Base-by-base conservation (phyloP, 2,888 invertebrate genomes). In the Stenichneumon culpator region DNA sequence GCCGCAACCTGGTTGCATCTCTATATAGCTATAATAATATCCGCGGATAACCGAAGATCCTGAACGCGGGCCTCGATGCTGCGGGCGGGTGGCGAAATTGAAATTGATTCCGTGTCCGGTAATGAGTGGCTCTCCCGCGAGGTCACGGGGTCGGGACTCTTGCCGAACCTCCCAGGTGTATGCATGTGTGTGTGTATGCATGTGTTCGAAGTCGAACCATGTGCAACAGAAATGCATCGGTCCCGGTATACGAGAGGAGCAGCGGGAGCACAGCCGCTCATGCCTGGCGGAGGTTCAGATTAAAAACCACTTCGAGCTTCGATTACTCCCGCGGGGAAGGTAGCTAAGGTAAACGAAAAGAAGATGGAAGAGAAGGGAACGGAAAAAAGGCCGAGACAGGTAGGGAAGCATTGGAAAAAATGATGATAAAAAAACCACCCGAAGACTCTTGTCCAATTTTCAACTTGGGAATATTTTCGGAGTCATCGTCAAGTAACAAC, bases 21-120 rank as follows among this genome's bases (percentile, higher is more conserved):
- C n/a, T 52, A 75, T 65, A 82, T 77, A 78, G 60, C 75, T 73
- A 60, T 63, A 75, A 57, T 52, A 75, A 65, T 67, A 77, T 77
- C 39, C 52, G 25, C 36, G 52, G 77, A 77, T 77, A 77, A 67
- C 77, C 67, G 72, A 39, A 72, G 52, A 54, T 36, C 39, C 36
- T 25, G 52, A 77, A 77, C 67, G 52, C 65, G 52, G 70, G 57
- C 69, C 4, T 65, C 54, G 67, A 19, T 47, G 83, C 75, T 82
- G 75, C 77, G 60, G 68, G 85, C 85, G 85, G 85, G 85, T 85
- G 85, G 90, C 88, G 86, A 90, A 91, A 90, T 90, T 91, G 91
- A 90, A 90, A 90, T 90, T 91, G 90, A 90, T 90, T 90, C 88
- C 91, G 89, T 88, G 89, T 90, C 90, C 85, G 85, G 85, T 85